Evolutionary conservation across 2,888 invertebrate species (phyloP), one percentile per base, ranked within the genome.

Genomic region (Rhamnusium bicolor): DNA sequence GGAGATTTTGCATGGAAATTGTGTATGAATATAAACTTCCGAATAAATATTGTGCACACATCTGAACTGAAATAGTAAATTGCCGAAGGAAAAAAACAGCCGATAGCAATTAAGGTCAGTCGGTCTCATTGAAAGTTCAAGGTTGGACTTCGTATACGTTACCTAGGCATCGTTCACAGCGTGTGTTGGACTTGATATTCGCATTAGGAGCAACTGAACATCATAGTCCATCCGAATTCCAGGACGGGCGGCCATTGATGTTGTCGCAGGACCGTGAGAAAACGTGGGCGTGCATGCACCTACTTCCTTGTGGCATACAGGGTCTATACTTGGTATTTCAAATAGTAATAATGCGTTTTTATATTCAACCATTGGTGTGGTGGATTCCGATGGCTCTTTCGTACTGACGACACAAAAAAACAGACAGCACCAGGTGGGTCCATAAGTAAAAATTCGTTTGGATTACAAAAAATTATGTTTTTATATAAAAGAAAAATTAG

Each of bases 201-300:
- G 40, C 47, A 56, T 19, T 27, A 14, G 54, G n/a, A 32, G 21
- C n/a, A 32, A 4, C 60, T 32, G 60, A 6, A 60, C 29, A 29
- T 32, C 71, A 60, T 60, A 66, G 67, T 63, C 53, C 61, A 77
- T 70, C 73, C 72, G 75, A 81, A 78, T 81, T 76, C 77, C 77
- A 77, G 72, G 74, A 70, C 77, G 77, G 68, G 60, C 40, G 63
- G 71, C 74, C 72, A 75, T 77, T 75, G 74, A 74, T 72, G 74
- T 76, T 71, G 74, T 71, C 74, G 76, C 60, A 24, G 69, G 73
- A 74, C 79, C 81, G 80, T 79, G 82, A 79, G 81, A 82, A 79
- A 73, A 74, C 71, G 77, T 75, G 75, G 78, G 79, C 78, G 80
- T 79, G 76, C 68, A 75, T 77, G 69, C 69, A 73, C 71, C 63